Percentiles rank a stretch among this genome's conserved stretches.
Conservation (phyloP, 2,797 vertebrate genomes). For the Meriones psammophilus region DNA sequence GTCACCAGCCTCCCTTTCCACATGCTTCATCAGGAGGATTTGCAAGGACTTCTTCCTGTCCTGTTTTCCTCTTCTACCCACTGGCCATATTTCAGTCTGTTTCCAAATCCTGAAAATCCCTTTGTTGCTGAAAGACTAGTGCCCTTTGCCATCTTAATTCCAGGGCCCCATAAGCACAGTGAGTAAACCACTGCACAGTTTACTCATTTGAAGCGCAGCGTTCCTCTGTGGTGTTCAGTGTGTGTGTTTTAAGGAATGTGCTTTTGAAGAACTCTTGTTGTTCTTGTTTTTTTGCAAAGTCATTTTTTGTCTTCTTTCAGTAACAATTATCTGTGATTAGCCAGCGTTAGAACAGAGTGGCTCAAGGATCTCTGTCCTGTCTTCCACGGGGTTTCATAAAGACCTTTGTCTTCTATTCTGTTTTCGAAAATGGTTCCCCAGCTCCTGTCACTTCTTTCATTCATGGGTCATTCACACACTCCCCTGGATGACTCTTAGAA, state of each 20-base stretch:
- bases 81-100: conserved; percentile 27
- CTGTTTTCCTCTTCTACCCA: not conserved
- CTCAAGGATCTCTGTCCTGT: conserved; percentile 19
- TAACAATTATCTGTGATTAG: conserved; percentile 4
- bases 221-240: not conserved
- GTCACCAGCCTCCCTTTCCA: not conserved
- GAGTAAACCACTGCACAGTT: conserved; percentile 2
- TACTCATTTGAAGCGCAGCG: conserved; percentile 48
- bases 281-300: not conserved
- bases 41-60: conserved; percentile 27
- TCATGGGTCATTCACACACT: conserved; percentile 85
- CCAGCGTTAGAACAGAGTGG: not conserved
- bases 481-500: conserved; percentile 79
- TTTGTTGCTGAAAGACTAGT: conserved; percentile 43
- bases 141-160: conserved; percentile 52
- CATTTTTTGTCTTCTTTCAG: not conserved
- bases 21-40: conserved; percentile 25
- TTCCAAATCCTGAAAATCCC: conserved; percentile 59
- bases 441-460: conserved; percentile 81
- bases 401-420: conserved; percentile 40
- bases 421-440: conserved; percentile 84
- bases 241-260: not conserved
- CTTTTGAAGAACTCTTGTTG: conserved; percentile 9
- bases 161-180: not conserved
- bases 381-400: not conserved